phyloP scores from a whole-genome alignment of 2,113 vertebrate genomes.

The Scophthalmus maximus region DNA sequence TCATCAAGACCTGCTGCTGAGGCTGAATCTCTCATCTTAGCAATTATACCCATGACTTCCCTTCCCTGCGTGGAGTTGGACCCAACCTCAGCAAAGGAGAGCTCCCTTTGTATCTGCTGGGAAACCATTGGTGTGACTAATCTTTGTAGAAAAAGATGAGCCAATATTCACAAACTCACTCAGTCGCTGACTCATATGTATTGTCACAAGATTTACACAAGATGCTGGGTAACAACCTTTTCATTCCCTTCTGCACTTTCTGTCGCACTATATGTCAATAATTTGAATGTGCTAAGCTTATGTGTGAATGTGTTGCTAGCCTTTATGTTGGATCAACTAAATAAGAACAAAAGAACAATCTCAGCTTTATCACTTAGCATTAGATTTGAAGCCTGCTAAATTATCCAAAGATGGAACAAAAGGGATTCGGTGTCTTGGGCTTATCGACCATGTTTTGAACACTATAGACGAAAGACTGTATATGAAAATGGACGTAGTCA shows the following conservation, averaged over 20 bases:
- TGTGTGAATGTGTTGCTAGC: not conserved
- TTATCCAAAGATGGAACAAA: too few species aligned
- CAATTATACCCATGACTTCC: slow-evolving; percentile 66
- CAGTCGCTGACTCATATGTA: slow-evolving; percentile 27
- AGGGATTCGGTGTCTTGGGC: too few species aligned
- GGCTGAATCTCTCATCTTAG: slow-evolving; percentile 50
- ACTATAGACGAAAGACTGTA: too few species aligned
- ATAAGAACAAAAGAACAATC: too few species aligned
- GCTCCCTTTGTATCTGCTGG: slow-evolving; percentile 54
- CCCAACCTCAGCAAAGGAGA: slow-evolving; percentile 40
- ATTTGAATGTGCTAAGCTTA: not conserved
- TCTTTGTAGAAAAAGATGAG: slow-evolving; percentile 62
- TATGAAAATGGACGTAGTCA: too few species aligned
- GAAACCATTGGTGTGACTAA: slow-evolving; percentile 60
- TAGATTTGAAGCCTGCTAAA: too few species aligned
- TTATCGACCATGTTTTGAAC: not conserved
- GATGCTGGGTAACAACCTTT: not conserved
- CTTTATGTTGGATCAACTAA: too few species aligned
- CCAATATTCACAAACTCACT: slow-evolving; percentile 43
- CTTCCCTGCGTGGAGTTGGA: slow-evolving; percentile 33
- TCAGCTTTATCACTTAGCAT: too few species aligned
- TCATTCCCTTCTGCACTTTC: not conserved
- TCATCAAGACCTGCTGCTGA: slow-evolving; percentile 54
- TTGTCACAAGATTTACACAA: slow-evolving; percentile 31
- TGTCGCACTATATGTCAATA: too few species aligned